Percentiles rank a stretch among this genome's conserved stretches.
Evolutionary conservation across 2,888 invertebrate species (phyloP).

Genomic region (Ypsolopha scabrella): DNA sequence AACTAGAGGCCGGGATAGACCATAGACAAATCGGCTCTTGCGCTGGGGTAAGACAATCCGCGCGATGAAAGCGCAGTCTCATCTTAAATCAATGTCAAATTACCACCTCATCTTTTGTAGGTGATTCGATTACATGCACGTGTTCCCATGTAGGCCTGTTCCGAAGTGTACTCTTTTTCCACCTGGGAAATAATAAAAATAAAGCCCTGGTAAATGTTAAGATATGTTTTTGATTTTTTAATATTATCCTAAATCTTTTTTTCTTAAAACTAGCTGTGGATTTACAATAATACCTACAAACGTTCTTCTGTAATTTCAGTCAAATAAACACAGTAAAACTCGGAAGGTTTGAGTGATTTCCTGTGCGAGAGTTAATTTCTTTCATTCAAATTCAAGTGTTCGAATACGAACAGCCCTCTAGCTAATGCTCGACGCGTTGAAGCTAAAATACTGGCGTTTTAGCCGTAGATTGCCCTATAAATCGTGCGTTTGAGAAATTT

Average conservation of each 20-base stretch:
- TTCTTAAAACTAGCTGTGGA: neutral
- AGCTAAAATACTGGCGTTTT: constrained; percentile 41
- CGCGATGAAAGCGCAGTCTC: constrained; percentile 46
- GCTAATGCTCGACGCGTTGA: neutral
- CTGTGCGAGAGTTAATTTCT: too few relatives aligned
- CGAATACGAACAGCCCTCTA: neutral
- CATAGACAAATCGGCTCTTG: constrained; percentile 39
- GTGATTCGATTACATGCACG: constrained; percentile 61
- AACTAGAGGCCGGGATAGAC: neutral
- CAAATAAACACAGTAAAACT: too few relatives aligned
- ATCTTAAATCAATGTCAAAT: constrained; percentile 68
- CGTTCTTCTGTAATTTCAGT: too few relatives aligned
- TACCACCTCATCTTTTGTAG: constrained; percentile 65
- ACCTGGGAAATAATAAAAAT: too few relatives aligned
- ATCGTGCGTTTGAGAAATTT: constrained; percentile 60
- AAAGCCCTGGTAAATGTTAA: too few relatives aligned
- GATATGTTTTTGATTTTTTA: too few relatives aligned
- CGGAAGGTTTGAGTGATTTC: too few relatives aligned
- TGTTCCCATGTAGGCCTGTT: constrained; percentile 33
- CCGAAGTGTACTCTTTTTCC: neutral
- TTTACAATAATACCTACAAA: neutral
- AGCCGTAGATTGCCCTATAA: constrained; percentile 44
- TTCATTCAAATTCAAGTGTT: too few relatives aligned
- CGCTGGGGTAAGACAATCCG: constrained; percentile 51
- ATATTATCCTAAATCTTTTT: neutral